Base-by-base conservation (phyloP, 1,140 invertebrate genomes). In the Condylostylus longicornis region DNA sequence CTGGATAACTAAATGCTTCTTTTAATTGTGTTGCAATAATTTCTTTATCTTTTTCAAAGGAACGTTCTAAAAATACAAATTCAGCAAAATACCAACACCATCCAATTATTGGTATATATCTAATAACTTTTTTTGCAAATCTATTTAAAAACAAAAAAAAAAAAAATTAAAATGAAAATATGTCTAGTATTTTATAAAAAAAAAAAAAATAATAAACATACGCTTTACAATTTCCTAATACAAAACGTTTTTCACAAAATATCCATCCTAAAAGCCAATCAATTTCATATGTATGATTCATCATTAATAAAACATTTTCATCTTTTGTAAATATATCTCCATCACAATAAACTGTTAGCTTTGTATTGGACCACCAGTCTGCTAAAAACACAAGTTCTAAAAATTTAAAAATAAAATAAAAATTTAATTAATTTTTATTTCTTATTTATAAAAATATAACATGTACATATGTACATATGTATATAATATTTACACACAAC, bases 11-110 rank as follows among this genome's bases (percentile, higher is more conserved):
- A 35, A 75, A 72, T 14, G 95, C 67, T 59, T 85, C 74, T 45
- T 71, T 70, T 32, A 96, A 71, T 62, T 93, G 85, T 20, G 64
- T 63, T 35, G 75, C 71, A 44, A 96, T 85, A 29, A 77, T 79
- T 49, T 77, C 70, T 57, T 74, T 82, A 56, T 94, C 91, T 61
- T 90, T 85, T 17, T 89, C 79, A 72, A 80, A 95, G 46, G 80
- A 82, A 47, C 91, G 74, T 58, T 91, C 84, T 20, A 97, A 65
- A 63, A 95, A 95, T 40, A 94, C 80, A 64, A 79, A 82, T 61
- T 95, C 90, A 5, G 79, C 81, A 62, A 93, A 88, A 65, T 83
- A 82, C 88, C 88, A 96, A 41, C 79, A 76, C 89, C 90, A 97
- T 33, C 91, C 91, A 43, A 95, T 72, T 5, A 88, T 77, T n/a